Evolutionary conservation across 2,888 invertebrate genomes (phyloP).

Genomic region (Nowickia ferox): DNA sequence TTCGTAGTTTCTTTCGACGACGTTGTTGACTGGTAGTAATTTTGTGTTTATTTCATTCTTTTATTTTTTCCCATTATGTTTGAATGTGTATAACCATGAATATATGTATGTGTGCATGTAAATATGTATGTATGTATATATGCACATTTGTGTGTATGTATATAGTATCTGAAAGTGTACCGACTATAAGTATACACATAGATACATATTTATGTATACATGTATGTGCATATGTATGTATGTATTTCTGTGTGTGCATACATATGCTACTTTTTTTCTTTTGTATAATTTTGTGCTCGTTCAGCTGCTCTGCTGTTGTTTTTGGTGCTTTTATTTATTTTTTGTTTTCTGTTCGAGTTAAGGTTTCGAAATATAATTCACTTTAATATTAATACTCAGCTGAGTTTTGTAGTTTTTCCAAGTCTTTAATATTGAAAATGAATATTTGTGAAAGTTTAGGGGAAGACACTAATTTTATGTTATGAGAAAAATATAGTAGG

Average conservation of each 20-base stretch:
- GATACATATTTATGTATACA: neutral
- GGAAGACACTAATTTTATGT: slow-evolving; percentile 53
- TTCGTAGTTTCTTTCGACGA: slow-evolving; percentile 61
- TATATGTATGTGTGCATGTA: neutral
- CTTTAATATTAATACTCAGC: slow-evolving; percentile 70
- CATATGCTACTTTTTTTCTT: neutral
- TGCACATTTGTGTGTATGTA: neutral
- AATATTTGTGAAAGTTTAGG: slow-evolving; percentile 68
- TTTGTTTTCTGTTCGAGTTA: slow-evolving; percentile 70
- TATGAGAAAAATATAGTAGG: slow-evolving; percentile 53
- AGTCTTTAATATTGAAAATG: slow-evolving; percentile 70
- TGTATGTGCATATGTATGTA: slow-evolving; percentile 53
- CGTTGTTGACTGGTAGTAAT: slow-evolving; percentile 63
- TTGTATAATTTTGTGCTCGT: slow-evolving; percentile 66
- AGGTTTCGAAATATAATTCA: slow-evolving; percentile 72
- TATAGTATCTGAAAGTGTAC: slow-evolving; percentile 19
- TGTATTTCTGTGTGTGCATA: neutral
- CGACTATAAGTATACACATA: neutral
- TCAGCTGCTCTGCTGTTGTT: slow-evolving; percentile 57
- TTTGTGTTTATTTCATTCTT: slow-evolving; percentile 66
- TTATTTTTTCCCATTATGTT: slow-evolving; percentile 48
- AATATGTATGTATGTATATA: neutral
- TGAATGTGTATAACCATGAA: slow-evolving; percentile 27
- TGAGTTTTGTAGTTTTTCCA: slow-evolving; percentile 67
- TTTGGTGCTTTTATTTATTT: slow-evolving; percentile 39